These are phyloP conservation scores for Telmatochromis sp. DNA, from an alignment of 2,113 vertebrate genomes.

Conservation along the genomic window DNA sequence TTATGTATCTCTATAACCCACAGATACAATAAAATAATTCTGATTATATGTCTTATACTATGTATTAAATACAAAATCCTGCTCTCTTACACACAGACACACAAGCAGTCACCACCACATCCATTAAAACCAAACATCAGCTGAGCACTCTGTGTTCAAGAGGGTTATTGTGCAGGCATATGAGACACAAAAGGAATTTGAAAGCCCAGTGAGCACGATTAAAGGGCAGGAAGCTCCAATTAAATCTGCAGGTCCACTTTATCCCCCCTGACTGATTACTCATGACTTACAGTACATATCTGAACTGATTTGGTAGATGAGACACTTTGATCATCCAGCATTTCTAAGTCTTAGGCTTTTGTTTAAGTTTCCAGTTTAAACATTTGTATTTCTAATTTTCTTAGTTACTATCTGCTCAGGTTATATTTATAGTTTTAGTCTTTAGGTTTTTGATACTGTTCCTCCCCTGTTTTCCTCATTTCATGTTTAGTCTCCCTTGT, in stretches of 20 bases:
- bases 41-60: neutral
- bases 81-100: neutral
- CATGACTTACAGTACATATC: neutral
- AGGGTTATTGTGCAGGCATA: neutral
- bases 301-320: neutral
- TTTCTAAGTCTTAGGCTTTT: neutral
- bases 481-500: neutral
- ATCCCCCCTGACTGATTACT: neutral
- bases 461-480: neutral
- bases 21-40: neutral
- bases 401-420: neutral
- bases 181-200: neutral
- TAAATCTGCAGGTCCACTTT: neutral
- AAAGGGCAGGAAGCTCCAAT: neutral
- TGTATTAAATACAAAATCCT: neutral
- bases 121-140: neutral
- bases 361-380: neutral
- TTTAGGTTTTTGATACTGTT: neutral
- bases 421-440: neutral
- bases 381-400: neutral
- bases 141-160: neutral
- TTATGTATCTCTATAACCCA: neutral
- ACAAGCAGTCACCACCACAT: neutral
- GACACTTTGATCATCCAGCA: neutral
- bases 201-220: neutral